Percentiles rank a stretch among this genome's conserved stretches.
Conservation (phyloP, 92 coral and sea anemone genomes). For the Desmophyllum pertusum region DNA sequence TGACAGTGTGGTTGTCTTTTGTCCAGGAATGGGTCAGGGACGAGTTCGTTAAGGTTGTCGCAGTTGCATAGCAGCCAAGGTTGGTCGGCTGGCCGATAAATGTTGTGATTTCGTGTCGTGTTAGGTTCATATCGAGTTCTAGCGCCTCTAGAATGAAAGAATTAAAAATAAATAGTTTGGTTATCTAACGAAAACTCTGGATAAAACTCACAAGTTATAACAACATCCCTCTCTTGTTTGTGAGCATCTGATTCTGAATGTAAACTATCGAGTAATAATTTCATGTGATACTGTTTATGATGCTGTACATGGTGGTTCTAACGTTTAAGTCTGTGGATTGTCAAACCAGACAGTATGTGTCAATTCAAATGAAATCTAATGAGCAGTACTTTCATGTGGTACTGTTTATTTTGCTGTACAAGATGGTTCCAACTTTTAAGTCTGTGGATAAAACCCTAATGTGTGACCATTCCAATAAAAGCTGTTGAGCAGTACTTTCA, state of each 20-base stretch:
- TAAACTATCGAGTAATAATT: neutral
- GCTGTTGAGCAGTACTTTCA: neutral
- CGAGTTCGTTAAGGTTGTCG: neutral
- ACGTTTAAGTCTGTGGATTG: no score
- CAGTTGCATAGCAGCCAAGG: slow-evolving; percentile 32
- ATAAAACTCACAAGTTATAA: no score
- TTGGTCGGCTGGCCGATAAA: slow-evolving; percentile 31
- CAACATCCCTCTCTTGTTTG: no score
- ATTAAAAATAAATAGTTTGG: neutral
- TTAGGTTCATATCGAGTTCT: slow-evolving; percentile 19
- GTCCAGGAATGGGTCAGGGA: slow-evolving; percentile 21
- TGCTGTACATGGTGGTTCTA: no score
- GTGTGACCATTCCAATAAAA: no score
- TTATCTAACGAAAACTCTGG: neutral
- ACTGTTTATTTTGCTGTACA: no score
- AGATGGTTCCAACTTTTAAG: no score
- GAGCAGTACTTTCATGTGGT: neutral
- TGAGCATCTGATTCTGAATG: neutral
- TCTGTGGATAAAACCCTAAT: no score
- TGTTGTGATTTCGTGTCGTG: slow-evolving; percentile 29
- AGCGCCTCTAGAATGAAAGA: slow-evolving; percentile 15
- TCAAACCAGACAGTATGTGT: no score
- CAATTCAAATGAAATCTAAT: neutral
- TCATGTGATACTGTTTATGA: neutral
- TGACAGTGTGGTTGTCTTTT: slow-evolving; percentile 30